Evolutionary conservation across 2,113 vertebrate species (phyloP), one percentile per base, ranked within the genome.

Genomic region (Monarcha castaneiventris): DNA sequence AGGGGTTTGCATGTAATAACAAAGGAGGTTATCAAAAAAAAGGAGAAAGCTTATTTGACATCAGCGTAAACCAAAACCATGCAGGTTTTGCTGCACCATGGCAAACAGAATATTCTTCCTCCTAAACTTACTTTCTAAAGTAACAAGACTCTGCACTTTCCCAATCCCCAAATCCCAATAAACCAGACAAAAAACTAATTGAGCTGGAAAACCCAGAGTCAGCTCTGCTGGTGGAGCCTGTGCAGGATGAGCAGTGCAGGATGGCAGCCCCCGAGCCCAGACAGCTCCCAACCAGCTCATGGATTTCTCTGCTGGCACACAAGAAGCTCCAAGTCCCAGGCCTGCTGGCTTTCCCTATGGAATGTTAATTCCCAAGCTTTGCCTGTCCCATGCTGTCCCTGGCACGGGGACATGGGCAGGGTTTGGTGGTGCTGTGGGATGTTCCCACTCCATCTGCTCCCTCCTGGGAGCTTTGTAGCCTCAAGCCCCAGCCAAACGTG

Each of bases 311-410:
- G 3, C 16, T 58, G 87, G 48, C 58, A 20, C 26, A 9, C 2
- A 22, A 49, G 33, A 30, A 62, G n/a, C 64, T 35, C 35, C 0
- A 8, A 30, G 35, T 8, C 35, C 30, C 20, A 16, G 55, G 7
- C 33, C 46, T 0, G 0, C 13, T 13, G 22, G 12, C 32, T 82
- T 64, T 39, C 11, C 22, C 37, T 30, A 0, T 11, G 43, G 62
- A 30, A 17, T 8, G 26, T 6, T 23, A 2, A 4, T 55, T 79
- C 27, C 63, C 3, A 4, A 55, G 41, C 27, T 33, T 23, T 27
- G 32, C 63, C 67, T 2, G 2, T 6, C 44, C 86, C 1, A 0
- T 4, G 13, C 20, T 43, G 56, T 21, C 35, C 16, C 69, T 75
- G 37, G 23, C 43, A 41, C 1, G 6, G 39, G 39, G 37, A 74